Evolutionary conservation across 53 echinoderm and acorn worm species (phyloP).

Genomic region (Zoroaster sp.): DNA sequence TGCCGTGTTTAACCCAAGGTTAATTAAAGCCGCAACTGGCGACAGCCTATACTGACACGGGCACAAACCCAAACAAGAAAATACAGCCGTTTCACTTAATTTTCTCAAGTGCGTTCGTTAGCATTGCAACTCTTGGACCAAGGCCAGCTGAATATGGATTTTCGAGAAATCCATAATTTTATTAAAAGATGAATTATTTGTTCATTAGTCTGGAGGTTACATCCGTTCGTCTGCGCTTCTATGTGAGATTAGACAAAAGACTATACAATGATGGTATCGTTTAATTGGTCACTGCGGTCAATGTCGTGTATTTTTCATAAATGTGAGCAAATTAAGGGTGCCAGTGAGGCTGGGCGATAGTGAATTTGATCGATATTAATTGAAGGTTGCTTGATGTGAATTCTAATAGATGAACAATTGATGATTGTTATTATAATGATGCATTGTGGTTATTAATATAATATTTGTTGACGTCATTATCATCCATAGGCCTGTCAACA

Average conservation of each 20-base stretch:
- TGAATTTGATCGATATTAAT: background rate
- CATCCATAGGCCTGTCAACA: too few species aligned
- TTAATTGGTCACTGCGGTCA: background rate
- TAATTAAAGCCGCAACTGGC: background rate
- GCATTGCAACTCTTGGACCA: background rate
- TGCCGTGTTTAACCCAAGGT: background rate
- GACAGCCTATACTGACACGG: background rate
- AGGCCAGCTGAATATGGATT: background rate
- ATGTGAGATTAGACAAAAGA: background rate
- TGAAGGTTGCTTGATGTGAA: background rate
- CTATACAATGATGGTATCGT: background rate
- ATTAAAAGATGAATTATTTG: slow-evolving; percentile 23
- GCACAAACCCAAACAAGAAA: background rate
- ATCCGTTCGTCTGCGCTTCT: background rate
- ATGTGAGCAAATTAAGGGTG: background rate
- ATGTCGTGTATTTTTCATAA: background rate
- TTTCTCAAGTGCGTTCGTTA: background rate
- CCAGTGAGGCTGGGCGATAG: background rate
- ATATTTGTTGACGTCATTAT: too few species aligned
- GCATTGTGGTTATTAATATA: too few species aligned
- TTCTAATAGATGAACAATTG: too few species aligned
- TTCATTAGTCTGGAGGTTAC: slow-evolving; percentile 1
- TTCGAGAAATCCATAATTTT: slow-evolving; percentile 35
- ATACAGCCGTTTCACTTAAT: background rate
- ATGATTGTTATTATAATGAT: too few species aligned